These are phyloP conservation scores for Notiomystis cincta DNA, from an alignment of 2,113 vertebrate species.

Conservation along the genomic window DNA sequence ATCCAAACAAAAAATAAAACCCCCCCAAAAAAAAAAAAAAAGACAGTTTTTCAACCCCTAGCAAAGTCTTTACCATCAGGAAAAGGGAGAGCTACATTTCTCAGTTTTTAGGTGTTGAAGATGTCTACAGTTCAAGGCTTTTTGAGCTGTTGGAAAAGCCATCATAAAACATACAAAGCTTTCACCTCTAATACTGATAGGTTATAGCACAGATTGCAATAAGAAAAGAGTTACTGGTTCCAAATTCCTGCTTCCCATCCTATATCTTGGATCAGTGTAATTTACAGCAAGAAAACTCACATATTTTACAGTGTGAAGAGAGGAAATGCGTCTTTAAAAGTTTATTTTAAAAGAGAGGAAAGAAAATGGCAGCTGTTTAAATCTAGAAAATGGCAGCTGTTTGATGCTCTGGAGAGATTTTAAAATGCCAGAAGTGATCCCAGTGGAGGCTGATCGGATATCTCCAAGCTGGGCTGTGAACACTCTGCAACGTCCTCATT, in stretches of 20 bases:
- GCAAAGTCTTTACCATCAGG: background rate
- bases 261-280: background rate
- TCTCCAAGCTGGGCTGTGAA: constrained; percentile 20
- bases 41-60: background rate
- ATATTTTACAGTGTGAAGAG: background rate
- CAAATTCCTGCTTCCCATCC: background rate
- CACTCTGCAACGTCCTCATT: constrained; percentile 14
- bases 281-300: background rate
- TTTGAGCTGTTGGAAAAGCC: background rate
- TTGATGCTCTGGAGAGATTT: constrained; percentile 49
- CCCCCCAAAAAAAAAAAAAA: background rate
- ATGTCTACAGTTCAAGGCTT: background rate
- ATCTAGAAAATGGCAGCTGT: constrained; percentile 58
- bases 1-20: background rate
- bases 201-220: background rate
- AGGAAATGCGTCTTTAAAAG: constrained; percentile 29
- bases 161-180: background rate
- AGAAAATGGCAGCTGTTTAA: constrained; percentile 59
- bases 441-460: constrained; percentile 16
- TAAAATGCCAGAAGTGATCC: constrained; percentile 39
- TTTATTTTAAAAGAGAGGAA: constrained; percentile 3
- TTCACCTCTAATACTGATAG: background rate
- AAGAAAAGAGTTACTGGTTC: background rate
- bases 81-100: background rate
- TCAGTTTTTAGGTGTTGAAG: background rate